phyloP scores from a whole-genome alignment of 1,140 invertebrate species.

The Melipona quadrifasciata region DNA sequence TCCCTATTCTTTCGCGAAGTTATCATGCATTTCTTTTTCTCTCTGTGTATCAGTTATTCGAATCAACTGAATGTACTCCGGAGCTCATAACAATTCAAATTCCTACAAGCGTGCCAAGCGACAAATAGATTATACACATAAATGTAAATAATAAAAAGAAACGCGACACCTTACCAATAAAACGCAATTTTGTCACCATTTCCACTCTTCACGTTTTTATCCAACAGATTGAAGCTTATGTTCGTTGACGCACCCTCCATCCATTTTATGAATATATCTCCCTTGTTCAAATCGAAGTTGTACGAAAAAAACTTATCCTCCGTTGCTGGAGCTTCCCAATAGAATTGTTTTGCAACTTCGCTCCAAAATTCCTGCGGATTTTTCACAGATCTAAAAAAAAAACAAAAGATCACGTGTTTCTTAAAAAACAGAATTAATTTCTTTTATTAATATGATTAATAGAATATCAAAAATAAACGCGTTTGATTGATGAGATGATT shows the following conservation, averaged over 20 bases:
- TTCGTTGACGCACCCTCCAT: slow-evolving; percentile 97
- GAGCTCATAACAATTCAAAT: slow-evolving; percentile 17
- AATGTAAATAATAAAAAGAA: background rate
- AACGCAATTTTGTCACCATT: slow-evolving; percentile 95
- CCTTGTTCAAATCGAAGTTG: slow-evolving; percentile 95
- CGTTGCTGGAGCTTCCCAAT: slow-evolving; percentile 92
- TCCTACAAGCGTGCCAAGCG: background rate
- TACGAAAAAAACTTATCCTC: slow-evolving; percentile 91
- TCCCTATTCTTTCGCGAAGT: background rate
- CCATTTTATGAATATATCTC: slow-evolving; percentile 96
- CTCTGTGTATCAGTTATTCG: background rate
- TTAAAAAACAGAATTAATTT: background rate
- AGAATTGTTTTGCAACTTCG: slow-evolving; percentile 93
- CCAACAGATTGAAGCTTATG: slow-evolving; percentile 96
- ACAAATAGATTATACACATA: no score
- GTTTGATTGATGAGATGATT: background rate
- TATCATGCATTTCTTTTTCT: no score
- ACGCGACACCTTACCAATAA: slow-evolving; percentile 90
- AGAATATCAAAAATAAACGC: background rate
- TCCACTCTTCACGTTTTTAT: slow-evolving; percentile 93
- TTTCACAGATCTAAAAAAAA: slow-evolving; percentile 86
- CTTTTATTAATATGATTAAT: background rate
- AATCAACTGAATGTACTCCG: background rate
- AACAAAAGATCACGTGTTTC: background rate
- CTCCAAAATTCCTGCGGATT: slow-evolving; percentile 95